Base-by-base conservation (phyloP, 2,888 invertebrate species). In the Sinelater perroti region DNA sequence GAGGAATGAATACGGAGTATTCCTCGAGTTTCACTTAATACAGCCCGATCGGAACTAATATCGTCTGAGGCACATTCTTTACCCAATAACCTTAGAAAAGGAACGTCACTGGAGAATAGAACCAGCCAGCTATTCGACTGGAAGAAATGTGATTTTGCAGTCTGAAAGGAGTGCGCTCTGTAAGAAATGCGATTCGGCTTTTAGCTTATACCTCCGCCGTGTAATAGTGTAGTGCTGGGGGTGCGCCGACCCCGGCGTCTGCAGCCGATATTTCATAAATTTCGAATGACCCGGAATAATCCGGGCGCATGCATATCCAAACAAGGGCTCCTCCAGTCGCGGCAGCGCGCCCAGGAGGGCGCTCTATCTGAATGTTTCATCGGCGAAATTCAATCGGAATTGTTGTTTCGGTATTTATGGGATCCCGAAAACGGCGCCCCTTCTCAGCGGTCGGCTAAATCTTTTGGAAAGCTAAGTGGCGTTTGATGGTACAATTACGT, bases 71-170 rank as follows among this genome's bases (percentile, higher is more conserved):
- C 31, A 52, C 51, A 51, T 52, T 52, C 42, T 52, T 52, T 20
- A 33, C 28, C 42, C 36, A 46, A 46, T 46, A 54, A 45, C 36
- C 46, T 13, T 11, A 18, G 13, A 49, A 56, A 56, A 50, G 30
- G 56, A 28, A 51, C 46, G 52, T 52, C 57, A 52, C 57, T 50
- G 55, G 52, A 42, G 49, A 50, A 56, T 56, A 50, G 42, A 49
- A 26, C 55, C 42, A 33, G 30, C 33, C 30, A 30, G 46, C 51
- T 60, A 54, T 53, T 57, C 49, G 50, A 61, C 57, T 53, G 56
- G 50, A 61, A 54, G 57, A 61, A 54, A 56, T 57, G 61, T 38
- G 61, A 56, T 61, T 61, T 61, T 49, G 42, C 46, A 58, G 50
- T 46, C 52, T 52, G 40, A 52, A 52, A 52, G 47, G 38, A 24